These are phyloP conservation scores for Slavum lentiscoides DNA, from an alignment of 2,888 invertebrate genomes.

Conservation along the genomic window DNA sequence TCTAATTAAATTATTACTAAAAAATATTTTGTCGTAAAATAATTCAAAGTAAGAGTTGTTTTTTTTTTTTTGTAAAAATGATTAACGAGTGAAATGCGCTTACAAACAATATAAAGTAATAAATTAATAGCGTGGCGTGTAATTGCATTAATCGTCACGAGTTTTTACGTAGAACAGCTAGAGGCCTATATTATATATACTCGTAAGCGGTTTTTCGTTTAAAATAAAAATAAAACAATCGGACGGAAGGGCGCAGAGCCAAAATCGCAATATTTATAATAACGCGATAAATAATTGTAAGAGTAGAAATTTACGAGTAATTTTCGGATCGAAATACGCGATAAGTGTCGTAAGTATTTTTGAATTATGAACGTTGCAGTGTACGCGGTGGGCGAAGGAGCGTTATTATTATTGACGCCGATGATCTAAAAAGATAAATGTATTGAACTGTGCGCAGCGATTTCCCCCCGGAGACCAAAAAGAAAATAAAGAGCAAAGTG, in stretches of 20 bases:
- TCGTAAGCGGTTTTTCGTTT: too few species aligned
- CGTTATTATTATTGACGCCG: conserved; percentile 10
- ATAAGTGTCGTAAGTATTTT: neutral
- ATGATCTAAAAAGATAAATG: conserved; percentile 44
- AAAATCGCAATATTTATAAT: neutral
- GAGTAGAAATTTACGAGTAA: neutral
- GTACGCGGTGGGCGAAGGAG: neutral
- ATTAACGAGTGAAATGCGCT: too few species aligned
- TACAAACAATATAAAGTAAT: too few species aligned
- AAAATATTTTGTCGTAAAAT: too few species aligned
- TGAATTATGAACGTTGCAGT: neutral
- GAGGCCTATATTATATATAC: too few species aligned
- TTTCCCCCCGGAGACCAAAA: conserved; percentile 16
- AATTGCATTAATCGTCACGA: too few species aligned
- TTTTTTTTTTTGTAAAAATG: too few species aligned
- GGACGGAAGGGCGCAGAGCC: neutral
- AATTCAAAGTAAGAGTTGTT: too few species aligned
- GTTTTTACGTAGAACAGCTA: too few species aligned
- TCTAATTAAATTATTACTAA: too few species aligned
- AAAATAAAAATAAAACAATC: too few species aligned
- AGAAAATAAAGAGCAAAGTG: conserved; percentile 30
- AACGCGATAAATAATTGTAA: neutral
- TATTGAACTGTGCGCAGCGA: conserved; percentile 18
- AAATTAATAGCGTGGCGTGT: too few species aligned
- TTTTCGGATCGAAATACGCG: conserved; percentile 15